Evolutionary conservation across 1,140 invertebrate genomes (phyloP), one percentile per base, ranked within the genome.

Genomic region (Homalodisca vitripennis): DNA sequence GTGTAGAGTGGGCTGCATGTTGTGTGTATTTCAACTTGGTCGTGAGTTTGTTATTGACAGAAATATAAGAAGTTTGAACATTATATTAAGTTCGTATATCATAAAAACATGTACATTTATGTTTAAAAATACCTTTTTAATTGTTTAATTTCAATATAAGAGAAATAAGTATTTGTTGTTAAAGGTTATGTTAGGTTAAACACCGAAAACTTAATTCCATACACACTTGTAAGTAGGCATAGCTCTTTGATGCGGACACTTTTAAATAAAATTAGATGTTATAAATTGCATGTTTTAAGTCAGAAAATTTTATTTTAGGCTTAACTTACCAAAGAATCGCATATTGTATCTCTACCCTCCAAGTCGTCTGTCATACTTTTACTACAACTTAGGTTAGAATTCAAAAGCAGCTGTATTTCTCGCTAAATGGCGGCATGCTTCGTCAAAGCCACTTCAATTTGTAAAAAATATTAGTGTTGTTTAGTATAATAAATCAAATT

Each of bases 301-400:
- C 63, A 66, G 46, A 66, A 41, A 66, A 66, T 24, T 1, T 12
- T 26, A 24, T 17, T 47, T 20, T 13, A 12, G 12, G 17, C 6
- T 17, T 14, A 26, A 66, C 41, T 83, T 85, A 89, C 88, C 81
- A 87, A 82, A 71, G 87, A 88, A 78, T 89, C 88, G 82, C 87
- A 89, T 84, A 87, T 85, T 75, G 86, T 85, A 73, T 88, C 86
- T 72, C 83, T 79, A 72, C 87, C 86, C 77, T 88, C 86, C 70
- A 86, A 84, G 80, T 86, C 87, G 75, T 87, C 86, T 76, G 84
- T 85, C 85, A 88, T 87, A 82, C 83, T 77, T 78, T 60, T 2
- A 22, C 6, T 13, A 60, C 26, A 13, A 60, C 55, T 78, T 69
- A 69, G 68, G 68, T 69, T 69, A 69, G 63, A 73, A 76, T 76